Percentiles rank a stretch among this genome's conserved stretches.
Conservation (phyloP, 1,140 invertebrate genomes). For the Chrysomallon squamiferum region DNA sequence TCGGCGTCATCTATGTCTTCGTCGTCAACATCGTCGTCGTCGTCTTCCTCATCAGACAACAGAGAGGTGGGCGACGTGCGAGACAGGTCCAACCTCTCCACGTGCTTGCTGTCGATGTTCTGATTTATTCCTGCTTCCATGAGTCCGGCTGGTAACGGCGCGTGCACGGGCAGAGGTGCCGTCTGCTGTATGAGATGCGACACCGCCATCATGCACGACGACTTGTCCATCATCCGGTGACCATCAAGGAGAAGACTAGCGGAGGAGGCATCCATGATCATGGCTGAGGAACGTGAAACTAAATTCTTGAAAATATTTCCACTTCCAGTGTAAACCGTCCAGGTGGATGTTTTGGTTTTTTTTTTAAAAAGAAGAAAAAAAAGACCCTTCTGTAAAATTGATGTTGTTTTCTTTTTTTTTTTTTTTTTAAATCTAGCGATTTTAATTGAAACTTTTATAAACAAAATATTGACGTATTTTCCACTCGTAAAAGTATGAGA, state of each 20-base stretch:
- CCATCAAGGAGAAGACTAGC: background rate
- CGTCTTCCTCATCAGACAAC: background rate
- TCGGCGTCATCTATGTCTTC: background rate
- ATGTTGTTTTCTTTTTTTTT: too few relatives aligned
- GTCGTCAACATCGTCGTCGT: background rate
- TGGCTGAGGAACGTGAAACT: too few relatives aligned
- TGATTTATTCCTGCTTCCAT: background rate
- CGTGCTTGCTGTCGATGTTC: background rate
- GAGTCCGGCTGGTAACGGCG: background rate
- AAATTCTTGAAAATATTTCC: too few relatives aligned
- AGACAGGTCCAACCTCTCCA: background rate
- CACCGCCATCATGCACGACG: conserved; percentile 2
- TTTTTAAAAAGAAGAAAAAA: too few relatives aligned
- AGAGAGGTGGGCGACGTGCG: background rate
- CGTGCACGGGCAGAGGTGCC: background rate
- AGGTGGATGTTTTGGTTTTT: too few relatives aligned
- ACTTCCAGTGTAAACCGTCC: too few relatives aligned
- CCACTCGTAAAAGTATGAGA: too few relatives aligned
- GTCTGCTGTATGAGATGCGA: background rate
- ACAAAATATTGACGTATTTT: too few relatives aligned
- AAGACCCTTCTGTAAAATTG: too few relatives aligned
- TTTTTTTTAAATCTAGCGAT: too few relatives aligned
- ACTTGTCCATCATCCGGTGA: background rate
- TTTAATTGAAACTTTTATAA: too few relatives aligned
- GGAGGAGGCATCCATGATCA: too few relatives aligned